phyloP scores from a whole-genome alignment of 2,797 vertebrate species.

The Xenopus petersii region DNA sequence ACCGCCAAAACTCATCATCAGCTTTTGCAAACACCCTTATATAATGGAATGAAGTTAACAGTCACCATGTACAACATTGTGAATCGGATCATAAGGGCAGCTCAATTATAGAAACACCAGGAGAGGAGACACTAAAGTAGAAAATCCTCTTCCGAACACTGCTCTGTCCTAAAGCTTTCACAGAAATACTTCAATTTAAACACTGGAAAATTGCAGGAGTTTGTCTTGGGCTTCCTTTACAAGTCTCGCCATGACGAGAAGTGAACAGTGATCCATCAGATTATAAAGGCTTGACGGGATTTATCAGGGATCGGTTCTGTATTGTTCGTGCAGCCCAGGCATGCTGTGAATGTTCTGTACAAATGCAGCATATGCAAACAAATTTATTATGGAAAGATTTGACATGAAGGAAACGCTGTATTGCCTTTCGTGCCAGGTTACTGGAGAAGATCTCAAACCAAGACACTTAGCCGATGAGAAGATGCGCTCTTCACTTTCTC shows the following conservation, averaged over 20 bases:
- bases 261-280: too few species aligned
- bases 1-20: background rate
- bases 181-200: background rate
- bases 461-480: background rate
- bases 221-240: too few species aligned
- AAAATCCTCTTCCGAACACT: background rate
- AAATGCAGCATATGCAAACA: background rate
- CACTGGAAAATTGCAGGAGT: background rate
- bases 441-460: background rate
- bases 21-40: background rate
- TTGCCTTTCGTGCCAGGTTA: background rate
- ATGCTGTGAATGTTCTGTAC: background rate
- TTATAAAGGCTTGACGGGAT: too few species aligned
- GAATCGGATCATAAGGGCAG: background rate
- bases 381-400: background rate
- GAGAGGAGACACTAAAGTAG: background rate
- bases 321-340: background rate
- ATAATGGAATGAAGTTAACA: background rate
- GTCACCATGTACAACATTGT: background rate
- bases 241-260: too few species aligned
- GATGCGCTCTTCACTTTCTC: too few species aligned
- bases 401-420: background rate
- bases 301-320: background rate
- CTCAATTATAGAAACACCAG: background rate
- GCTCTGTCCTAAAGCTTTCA: background rate